Base-by-base conservation (phyloP, 2,797 vertebrate species). In the Distichodus sexfasciatus region DNA sequence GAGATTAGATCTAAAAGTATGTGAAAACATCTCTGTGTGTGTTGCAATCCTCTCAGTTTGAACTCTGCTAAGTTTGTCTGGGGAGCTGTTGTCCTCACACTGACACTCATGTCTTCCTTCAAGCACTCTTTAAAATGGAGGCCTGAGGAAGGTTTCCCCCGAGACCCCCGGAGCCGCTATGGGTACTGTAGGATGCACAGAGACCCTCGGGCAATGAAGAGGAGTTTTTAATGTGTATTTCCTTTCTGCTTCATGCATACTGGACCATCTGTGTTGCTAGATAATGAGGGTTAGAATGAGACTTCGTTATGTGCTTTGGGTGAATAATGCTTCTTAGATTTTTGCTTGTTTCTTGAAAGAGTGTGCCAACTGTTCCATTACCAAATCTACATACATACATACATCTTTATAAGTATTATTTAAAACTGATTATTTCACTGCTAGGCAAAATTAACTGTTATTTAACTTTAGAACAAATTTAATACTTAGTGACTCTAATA, bases 221-320 rank as follows among this genome's bases (percentile, higher is more conserved):
- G 29, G 47, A 65, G 41, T 38, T 57, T 57, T 71, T 76, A 66
- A 71, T 35, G 59, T 21, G 31, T 28, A 68, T 63, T 48, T 76
- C 64, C 38, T 38, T 72, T 50, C n/a, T 33, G 54, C 47, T 67
- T 46, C 33, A 24, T n/a, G 57, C 59, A 41, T 38, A 64, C 50
- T 26, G 63, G n/a, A 53, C 74, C 69, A 76, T 72, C 64, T 76
- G 69, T 59, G 36, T 24, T 70, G n/a, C 9, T 28, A 44, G 44
- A 43, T 72, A 69, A 72, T 68, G 59, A 59, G 29, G 29, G 36
- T 23, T 24, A 29, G 35, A 63, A 68, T 58, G 58, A 28, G 60
- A 51, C 40, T 44, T 46, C 43, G 24, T 74, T 19, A 1, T 21
- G 15, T 29, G 12, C 50, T 69, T 55, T 29, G 26, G 19, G 24